Percentiles rank a stretch among this genome's conserved stretches.
Evolutionary conservation across 2,797 vertebrate genomes (phyloP).

Genomic region (Uromys caudimaculatus): DNA sequence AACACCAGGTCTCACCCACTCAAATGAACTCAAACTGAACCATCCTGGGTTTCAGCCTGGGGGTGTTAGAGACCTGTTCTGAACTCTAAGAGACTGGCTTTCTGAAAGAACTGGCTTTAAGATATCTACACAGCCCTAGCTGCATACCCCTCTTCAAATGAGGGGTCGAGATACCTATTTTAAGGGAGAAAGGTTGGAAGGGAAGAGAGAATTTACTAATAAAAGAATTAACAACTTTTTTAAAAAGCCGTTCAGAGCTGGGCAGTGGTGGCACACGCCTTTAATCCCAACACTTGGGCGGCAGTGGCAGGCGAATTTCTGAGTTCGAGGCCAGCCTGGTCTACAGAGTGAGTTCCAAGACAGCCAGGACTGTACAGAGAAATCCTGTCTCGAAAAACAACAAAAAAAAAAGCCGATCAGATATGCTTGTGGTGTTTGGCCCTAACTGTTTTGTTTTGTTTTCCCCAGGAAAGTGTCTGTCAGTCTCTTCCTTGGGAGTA

Average conservation of each 20-base stretch:
- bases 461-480: neutral
- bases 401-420: constrained; percentile 18
- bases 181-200: constrained; percentile 46
- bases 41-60: neutral
- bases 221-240: constrained; percentile 54
- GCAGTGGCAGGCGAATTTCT: too few relatives aligned
- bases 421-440: constrained; percentile 14
- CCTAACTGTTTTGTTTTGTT: neutral
- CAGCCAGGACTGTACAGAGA: too few relatives aligned
- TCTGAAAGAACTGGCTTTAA: neutral
- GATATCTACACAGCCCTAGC: neutral
- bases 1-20: constrained; percentile 21
- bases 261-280: too few relatives aligned
- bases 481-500: neutral
- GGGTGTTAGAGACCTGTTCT: constrained; percentile 25
- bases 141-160: neutral
- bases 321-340: too few relatives aligned
- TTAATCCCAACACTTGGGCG: too few relatives aligned
- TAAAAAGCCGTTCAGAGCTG: constrained; percentile 11
- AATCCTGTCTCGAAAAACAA: too few relatives aligned
- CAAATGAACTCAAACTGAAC: constrained; percentile 45
- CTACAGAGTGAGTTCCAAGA: too few relatives aligned
- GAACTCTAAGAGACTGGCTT: neutral
- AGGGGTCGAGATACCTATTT: constrained; percentile 76
- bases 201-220: constrained; percentile 77